Base-by-base conservation (phyloP, 2,797 vertebrate genomes). In the Crocodylus rhombifer region DNA sequence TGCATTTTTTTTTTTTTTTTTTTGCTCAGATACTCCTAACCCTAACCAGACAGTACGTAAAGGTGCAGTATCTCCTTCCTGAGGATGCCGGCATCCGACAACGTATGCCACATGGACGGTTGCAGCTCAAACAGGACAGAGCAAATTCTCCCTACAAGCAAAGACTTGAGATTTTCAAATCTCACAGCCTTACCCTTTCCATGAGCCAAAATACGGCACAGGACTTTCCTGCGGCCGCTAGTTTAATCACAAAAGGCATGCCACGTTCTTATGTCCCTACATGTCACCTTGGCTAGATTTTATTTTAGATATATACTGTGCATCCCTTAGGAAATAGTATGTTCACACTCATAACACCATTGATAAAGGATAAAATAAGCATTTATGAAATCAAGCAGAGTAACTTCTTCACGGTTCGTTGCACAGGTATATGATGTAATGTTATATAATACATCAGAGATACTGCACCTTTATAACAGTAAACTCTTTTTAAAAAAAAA, bases 61-160 rank as follows among this genome's bases (percentile, higher is more conserved):
- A 88, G 97, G 88, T 71, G 95, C 94, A 93, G 96, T 95, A 94
- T 96, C 96, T 92, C 96, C 93, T 96, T 87, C 95, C 36, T 17
- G 84, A 86, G 0, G 1, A 74, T 92, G 90, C 80, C 84, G 65
- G 91, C 58, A 88, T 80, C 85, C 10, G 23, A 62, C 36, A 71
- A 26, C 83, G 86, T 81, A 65, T 18, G 7, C 77, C 65, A 2
- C 33, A 56, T n/a, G 23, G n/a, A 33, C 90, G 80, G 0, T 1
- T 69, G 84, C 95, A 77, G 86, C 93, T 85, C 82, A 13, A 28
- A 1, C 3, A 13, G 15, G 12, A 94, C 81, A 67, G 79, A 89
- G 81, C 79, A 42, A 61, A 30, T 18, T 56, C 28, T 57, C 79
- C 63, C 85, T 17, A 8, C 80, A 74, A 5, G 26, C 11, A 51